Evolutionary conservation across 2,888 invertebrate species (phyloP).

Genomic region (Flexamia atlantica): DNA sequence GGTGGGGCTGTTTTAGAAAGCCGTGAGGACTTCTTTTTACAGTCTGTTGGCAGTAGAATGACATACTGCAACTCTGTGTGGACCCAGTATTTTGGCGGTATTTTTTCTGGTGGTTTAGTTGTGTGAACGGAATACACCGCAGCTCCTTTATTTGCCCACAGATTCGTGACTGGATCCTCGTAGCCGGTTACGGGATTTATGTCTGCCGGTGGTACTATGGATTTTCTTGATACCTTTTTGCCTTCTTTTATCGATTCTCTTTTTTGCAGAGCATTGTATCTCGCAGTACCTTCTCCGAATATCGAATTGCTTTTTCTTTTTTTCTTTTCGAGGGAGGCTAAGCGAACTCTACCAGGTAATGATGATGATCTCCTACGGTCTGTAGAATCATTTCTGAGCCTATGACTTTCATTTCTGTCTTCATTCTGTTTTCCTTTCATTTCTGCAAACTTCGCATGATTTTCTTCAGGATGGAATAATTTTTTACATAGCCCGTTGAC

Average conservation of each 20-base stretch:
- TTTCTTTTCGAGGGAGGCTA: neutral
- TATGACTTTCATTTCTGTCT: neutral
- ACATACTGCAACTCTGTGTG: constrained; percentile 2
- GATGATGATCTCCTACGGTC: neutral
- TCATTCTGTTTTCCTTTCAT: neutral
- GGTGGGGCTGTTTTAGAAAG: neutral
- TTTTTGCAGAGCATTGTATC: neutral
- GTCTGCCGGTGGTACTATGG: neutral
- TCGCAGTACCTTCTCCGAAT: neutral
- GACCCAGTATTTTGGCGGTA: neutral
- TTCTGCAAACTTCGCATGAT: too few relatives aligned
- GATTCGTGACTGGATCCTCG: neutral
- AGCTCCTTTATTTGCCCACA: neutral
- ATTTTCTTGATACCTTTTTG: neutral
- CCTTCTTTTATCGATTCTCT: neutral
- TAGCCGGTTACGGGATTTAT: neutral
- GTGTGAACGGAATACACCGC: neutral
- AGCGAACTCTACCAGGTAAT: neutral
- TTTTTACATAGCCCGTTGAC: neutral
- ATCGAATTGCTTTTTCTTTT: neutral
- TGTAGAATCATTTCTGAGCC: neutral
- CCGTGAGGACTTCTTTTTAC: neutral
- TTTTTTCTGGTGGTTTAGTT: neutral
- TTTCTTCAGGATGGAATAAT: neutral
- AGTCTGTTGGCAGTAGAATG: neutral